Conservation (phyloP, 2,797 vertebrate species). For the Florisuga fusca region DNA sequence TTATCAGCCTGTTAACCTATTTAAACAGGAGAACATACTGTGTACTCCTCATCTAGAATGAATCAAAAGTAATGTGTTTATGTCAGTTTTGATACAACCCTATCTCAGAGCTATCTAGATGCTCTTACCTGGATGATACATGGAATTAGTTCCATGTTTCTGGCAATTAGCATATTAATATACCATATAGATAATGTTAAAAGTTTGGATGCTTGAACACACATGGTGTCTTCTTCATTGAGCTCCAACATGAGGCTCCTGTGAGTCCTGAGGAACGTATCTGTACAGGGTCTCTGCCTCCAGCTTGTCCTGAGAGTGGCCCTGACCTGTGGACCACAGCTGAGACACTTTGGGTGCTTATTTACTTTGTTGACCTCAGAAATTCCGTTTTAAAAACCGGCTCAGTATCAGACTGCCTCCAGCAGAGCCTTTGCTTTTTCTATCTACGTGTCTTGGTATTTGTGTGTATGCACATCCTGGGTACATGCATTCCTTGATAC, state of each 20-base stretch:
- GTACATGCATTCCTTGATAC: rapidly evolving
- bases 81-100: constrained; percentile 53
- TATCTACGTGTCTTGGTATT: neutral
- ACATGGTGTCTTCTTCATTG: constrained; percentile 46
- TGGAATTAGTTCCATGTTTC: constrained; percentile 75
- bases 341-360: neutral
- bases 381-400: neutral
- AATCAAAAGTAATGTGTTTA: constrained; percentile 43
- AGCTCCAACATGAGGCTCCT: neutral
- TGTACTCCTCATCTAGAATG: neutral
- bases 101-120: constrained; percentile 66
- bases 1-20: constrained; percentile 63
- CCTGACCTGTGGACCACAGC: constrained; percentile 43
- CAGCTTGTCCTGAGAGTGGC: constrained; percentile 22
- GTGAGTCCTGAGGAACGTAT: constrained; percentile 32
- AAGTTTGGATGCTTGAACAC: constrained; percentile 65
- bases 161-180: constrained; percentile 78
- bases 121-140: constrained; percentile 65
- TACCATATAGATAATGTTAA: constrained; percentile 67
- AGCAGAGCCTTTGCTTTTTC: constrained; percentile 36
- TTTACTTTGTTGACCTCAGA: constrained; percentile 46
- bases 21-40: constrained; percentile 35
- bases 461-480: rapidly evolving
- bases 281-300: neutral
- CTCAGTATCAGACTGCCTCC: constrained; percentile 40